Conservation (phyloP, 1,140 invertebrate genomes). For the Cylas formicarius region DNA sequence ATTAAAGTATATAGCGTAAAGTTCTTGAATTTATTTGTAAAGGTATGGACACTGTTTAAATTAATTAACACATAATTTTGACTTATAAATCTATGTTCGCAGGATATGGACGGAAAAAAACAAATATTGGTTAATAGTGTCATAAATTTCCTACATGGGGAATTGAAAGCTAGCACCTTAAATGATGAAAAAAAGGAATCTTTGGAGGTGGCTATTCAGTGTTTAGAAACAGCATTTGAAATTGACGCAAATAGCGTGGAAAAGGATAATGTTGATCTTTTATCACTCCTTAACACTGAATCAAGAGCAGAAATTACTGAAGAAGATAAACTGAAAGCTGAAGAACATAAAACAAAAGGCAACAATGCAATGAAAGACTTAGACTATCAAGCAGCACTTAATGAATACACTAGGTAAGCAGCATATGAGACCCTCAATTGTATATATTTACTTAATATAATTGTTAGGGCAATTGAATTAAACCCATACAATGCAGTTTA, state of each 20-base stretch:
- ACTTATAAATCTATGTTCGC: not conserved
- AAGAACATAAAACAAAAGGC: conserved; percentile 73
- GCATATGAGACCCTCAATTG: not conserved
- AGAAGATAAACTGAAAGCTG: conserved; percentile 58
- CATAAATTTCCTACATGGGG: conserved; percentile 24
- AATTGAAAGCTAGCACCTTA: conserved; percentile 18
- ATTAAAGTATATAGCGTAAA: too few relatives aligned
- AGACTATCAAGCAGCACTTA: conserved; percentile 70
- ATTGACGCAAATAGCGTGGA: conserved; percentile 11
- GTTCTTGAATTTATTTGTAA: too few relatives aligned
- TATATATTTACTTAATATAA: conserved; percentile 1
- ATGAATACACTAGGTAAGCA: conserved; percentile 67
- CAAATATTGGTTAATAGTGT: conserved; percentile 23
- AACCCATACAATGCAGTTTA: conserved; percentile 86
- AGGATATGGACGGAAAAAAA: conserved; percentile 23
- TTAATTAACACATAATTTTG: too few relatives aligned
- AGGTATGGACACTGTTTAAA: too few relatives aligned
- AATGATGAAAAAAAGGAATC: conserved; percentile 48
- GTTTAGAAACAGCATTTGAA: conserved; percentile 64
- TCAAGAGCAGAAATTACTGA: conserved; percentile 22
- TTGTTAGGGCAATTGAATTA: conserved; percentile 68
- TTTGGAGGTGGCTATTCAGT: conserved; percentile 69
- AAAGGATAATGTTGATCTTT: conserved; percentile 24
- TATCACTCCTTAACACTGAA: conserved; percentile 22
- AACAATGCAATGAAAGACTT: conserved; percentile 81